Evolutionary conservation across 2,797 vertebrate species (phyloP).

Genomic region (Meda fulgida): DNA sequence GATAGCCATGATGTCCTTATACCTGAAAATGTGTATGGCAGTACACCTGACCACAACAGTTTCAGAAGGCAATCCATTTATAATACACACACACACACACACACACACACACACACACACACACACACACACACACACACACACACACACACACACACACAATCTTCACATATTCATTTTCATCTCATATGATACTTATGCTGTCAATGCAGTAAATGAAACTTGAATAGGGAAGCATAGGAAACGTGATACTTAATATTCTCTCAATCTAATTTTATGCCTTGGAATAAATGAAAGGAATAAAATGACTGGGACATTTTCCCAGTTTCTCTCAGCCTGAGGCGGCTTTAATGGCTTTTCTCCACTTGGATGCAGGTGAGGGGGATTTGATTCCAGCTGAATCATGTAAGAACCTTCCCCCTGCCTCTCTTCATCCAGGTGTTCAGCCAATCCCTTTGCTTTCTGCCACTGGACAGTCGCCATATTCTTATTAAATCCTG

Average conservation of each 20-base stretch:
- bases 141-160: too few species aligned
- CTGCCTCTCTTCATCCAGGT: slow-evolving; percentile 85
- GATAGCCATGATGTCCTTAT: not conserved
- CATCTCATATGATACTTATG: slow-evolving; percentile 36
- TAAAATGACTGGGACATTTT: slow-evolving; percentile 62
- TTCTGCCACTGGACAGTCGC: slow-evolving; percentile 90
- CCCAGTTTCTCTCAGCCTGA: slow-evolving; percentile 81
- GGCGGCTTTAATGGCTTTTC: slow-evolving; percentile 90
- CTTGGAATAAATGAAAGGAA: slow-evolving; percentile 39
- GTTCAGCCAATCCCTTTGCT: slow-evolving; percentile 77
- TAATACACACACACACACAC: not conserved
- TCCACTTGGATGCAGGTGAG: slow-evolving; percentile 87
- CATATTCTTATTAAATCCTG: slow-evolving; percentile 95
- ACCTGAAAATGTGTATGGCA: slow-evolving; percentile 2
- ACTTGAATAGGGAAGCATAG: slow-evolving; percentile 30
- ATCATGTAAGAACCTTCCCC: slow-evolving; percentile 72
- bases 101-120: not conserved
- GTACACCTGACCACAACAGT: not conserved
- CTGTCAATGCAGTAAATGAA: slow-evolving; percentile 40
- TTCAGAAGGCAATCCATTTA: not conserved
- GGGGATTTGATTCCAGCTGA: slow-evolving; percentile 84
- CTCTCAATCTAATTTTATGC: slow-evolving; percentile 46
- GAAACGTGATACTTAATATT: slow-evolving; percentile 52
- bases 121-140: too few species aligned
- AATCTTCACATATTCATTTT: not conserved